A percentile compares a stretch with the other conserved stretches of the same genome.
Evolutionary conservation across 2,797 vertebrate genomes (phyloP).

Genomic region (Scarus forsteni): DNA sequence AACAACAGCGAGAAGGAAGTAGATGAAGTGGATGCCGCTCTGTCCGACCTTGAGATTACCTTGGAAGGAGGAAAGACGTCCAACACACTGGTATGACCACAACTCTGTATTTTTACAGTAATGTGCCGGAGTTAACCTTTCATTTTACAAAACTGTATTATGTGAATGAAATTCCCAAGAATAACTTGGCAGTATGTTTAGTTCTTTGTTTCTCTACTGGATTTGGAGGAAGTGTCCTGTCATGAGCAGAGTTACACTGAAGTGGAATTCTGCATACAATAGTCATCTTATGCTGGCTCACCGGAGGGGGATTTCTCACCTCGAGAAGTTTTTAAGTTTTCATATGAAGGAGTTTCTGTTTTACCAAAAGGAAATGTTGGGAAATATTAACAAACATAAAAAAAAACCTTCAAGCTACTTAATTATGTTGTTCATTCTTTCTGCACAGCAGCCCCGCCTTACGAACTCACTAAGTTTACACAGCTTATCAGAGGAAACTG

Average conservation of each 20-base stretch:
- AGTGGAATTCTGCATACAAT: slow-evolving; percentile 7
- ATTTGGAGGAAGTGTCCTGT: too few relatives aligned
- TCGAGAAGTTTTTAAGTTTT: not conserved
- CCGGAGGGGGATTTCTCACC: not conserved
- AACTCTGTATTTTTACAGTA: not conserved
- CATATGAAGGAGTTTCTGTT: not conserved
- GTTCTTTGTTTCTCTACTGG: too few relatives aligned
- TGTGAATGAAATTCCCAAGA: too few relatives aligned
- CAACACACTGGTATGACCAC: slow-evolving; percentile 89
- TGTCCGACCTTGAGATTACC: slow-evolving; percentile 98
- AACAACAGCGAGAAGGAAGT: slow-evolving; percentile 99
- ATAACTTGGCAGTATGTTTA: too few relatives aligned
- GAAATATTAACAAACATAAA: too few relatives aligned
- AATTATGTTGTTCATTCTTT: slow-evolving; percentile 26
- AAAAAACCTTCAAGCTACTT: not conserved
- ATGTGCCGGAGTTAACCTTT: too few relatives aligned
- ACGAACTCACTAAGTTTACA: slow-evolving; percentile 40
- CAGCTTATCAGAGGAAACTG: slow-evolving; percentile 63
- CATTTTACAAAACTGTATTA: too few relatives aligned
- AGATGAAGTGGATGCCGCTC: slow-evolving; percentile 97
- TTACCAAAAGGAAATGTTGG: not conserved
- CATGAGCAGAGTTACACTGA: not conserved
- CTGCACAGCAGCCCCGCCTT: slow-evolving; percentile 5
- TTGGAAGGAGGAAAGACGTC: slow-evolving; percentile 98
- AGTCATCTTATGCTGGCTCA: too few relatives aligned